A percentile compares a stretch with the other conserved stretches of the same genome.
phyloP scores from a whole-genome alignment of 2,888 invertebrate genomes.

The Kuschelorhynchus macadamiae region DNA sequence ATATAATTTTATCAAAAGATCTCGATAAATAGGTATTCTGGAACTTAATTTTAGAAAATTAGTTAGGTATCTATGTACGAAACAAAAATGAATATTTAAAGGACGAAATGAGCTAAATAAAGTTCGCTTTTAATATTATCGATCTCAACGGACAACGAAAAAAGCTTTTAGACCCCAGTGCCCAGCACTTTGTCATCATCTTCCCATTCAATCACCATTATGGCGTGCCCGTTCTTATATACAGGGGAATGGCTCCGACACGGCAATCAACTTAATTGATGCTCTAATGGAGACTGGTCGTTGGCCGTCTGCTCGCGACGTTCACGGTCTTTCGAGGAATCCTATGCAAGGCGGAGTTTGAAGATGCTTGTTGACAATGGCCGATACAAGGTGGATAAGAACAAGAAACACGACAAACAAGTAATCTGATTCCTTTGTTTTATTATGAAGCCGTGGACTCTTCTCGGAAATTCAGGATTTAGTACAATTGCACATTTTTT shows the following conservation, averaged over 20 bases:
- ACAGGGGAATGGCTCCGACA: slow-evolving; percentile 37
- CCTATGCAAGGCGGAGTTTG: slow-evolving; percentile 61
- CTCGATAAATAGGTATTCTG: no score
- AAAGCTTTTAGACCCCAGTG: no score
- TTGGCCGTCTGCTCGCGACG: slow-evolving; percentile 42
- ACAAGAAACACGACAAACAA: slow-evolving; percentile 7
- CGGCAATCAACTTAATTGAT: slow-evolving; percentile 54
- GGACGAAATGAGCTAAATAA: no score
- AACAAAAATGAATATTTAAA: no score
- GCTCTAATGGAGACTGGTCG: slow-evolving; percentile 54
- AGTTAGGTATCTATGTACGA: no score
- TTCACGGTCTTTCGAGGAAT: slow-evolving; percentile 47
- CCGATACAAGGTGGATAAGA: slow-evolving; percentile 53
- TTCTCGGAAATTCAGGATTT: no score
- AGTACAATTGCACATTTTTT: no score
- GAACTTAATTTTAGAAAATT: no score
- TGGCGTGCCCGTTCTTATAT: slow-evolving; percentile 35
- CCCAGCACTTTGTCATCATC: slow-evolving; percentile 11
- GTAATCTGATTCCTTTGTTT: slow-evolving; percentile 16
- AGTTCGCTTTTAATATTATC: no score
- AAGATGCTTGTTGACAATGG: slow-evolving; percentile 61
- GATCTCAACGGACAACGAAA: no score
- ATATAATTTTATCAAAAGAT: no score
- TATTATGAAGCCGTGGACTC: background rate
- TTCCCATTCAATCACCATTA: slow-evolving; percentile 32